These are phyloP conservation scores for Mixornis gularis DNA, from an alignment of 2,113 vertebrate species.

Conservation along the genomic window DNA sequence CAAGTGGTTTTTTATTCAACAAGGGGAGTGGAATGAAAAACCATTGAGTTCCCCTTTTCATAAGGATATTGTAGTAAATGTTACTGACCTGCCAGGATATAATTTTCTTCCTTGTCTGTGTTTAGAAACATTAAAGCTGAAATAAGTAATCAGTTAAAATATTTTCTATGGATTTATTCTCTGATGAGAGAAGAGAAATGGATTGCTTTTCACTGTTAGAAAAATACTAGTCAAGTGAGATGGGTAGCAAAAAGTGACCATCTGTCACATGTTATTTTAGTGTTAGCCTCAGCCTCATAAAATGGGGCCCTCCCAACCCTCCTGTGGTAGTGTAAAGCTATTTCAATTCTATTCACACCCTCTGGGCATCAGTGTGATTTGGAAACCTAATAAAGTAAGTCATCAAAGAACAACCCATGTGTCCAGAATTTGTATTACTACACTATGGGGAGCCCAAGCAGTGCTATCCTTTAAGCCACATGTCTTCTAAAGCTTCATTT, in stretches of 20 bases:
- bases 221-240: conserved; percentile 10
- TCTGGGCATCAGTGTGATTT: conserved; percentile 59
- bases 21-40: background rate
- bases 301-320: conserved; percentile 11
- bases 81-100: background rate
- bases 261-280: conserved; percentile 61
- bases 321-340: conserved; percentile 49
- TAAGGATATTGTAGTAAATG: background rate
- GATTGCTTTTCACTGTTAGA: background rate
- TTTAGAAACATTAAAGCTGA: background rate
- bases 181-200: background rate
- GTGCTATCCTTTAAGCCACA: conserved; percentile 32
- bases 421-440: conserved; percentile 59
- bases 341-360: conserved; percentile 56
- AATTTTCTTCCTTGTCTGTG: background rate
- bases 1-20: background rate
- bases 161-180: background rate
- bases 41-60: background rate
- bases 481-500: conserved; percentile 50
- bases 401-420: conserved; percentile 56
- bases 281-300: conserved; percentile 41
- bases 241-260: conserved; percentile 50
- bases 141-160: background rate
- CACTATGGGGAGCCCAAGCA: background rate
- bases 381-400: conserved; percentile 67